A percentile compares a stretch with the other conserved stretches of the same genome.
phyloP scores from a whole-genome alignment of 1,140 invertebrate species.

The Macrocentrus cingulum region DNA sequence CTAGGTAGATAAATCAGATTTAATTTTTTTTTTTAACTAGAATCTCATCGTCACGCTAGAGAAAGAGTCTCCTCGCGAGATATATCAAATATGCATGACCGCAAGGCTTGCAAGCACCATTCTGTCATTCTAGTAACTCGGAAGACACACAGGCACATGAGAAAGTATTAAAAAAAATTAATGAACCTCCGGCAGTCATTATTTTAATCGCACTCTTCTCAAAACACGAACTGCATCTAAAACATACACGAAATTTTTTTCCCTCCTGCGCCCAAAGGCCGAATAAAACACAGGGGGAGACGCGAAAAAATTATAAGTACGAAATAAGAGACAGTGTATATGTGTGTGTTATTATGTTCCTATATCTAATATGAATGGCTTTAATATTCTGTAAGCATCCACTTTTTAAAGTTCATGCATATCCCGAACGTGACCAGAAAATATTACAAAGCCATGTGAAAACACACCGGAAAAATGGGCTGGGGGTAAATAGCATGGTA shows the following conservation, averaged over 20 bases:
- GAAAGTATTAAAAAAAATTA: slow-evolving; percentile 9
- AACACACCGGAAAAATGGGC: slow-evolving; percentile 17
- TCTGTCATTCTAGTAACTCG: too few relatives aligned
- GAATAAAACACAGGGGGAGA: slow-evolving; percentile 1
- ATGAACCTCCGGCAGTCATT: slow-evolving; percentile 8
- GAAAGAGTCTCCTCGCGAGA: too few relatives aligned
- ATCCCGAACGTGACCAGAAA: slow-evolving; percentile 47
- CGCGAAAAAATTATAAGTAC: slow-evolving; percentile 4
- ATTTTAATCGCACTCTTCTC: slow-evolving; percentile 19
- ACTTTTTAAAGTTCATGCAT: slow-evolving; percentile 53
- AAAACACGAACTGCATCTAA: slow-evolving; percentile 27
- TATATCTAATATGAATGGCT: slow-evolving; percentile 49
- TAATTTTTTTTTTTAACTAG: too few relatives aligned
- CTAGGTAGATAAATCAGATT: too few relatives aligned
- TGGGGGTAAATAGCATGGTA: slow-evolving; percentile 1
- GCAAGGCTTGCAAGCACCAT: too few relatives aligned
- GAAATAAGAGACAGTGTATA: slow-evolving; percentile 9
- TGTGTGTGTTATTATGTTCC: slow-evolving; percentile 39
- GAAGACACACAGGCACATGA: too few relatives aligned
- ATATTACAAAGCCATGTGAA: slow-evolving; percentile 38
- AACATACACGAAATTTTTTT: slow-evolving; percentile 31
- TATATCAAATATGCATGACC: too few relatives aligned
- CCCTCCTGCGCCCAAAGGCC: background rate
- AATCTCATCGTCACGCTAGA: too few relatives aligned
- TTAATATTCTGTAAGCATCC: slow-evolving; percentile 53